Conservation (phyloP, 2,888 invertebrate genomes). For the Epiblema foenella region DNA sequence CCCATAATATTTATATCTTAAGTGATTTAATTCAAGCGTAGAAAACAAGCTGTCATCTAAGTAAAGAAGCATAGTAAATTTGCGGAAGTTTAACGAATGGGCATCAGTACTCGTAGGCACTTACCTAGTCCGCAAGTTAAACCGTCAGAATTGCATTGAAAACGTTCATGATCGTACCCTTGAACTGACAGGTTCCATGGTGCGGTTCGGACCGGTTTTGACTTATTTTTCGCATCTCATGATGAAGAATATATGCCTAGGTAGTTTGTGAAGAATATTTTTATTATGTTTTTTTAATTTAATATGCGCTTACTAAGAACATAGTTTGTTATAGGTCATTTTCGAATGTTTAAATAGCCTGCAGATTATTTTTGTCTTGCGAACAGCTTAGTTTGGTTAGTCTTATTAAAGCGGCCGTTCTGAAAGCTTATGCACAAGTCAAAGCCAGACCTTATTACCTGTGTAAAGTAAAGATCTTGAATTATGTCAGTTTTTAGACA, state of each 20-base stretch:
- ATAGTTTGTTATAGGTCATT: no score
- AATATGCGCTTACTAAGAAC: background rate
- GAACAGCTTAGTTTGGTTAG: no score
- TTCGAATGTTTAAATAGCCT: no score
- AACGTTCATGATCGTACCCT: conserved; percentile 40
- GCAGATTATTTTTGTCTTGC: no score
- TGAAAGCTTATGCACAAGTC: no score
- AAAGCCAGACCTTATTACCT: no score
- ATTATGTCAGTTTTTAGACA: no score
- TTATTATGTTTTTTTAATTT: background rate
- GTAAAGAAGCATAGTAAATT: background rate
- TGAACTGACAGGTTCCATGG: conserved; percentile 28
- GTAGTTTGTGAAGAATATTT: background rate
- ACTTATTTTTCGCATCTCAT: conserved; percentile 25
- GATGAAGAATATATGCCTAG: conserved; percentile 20
- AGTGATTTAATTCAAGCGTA: background rate
- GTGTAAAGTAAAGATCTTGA: no score
- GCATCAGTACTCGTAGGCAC: background rate
- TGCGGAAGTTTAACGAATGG: background rate
- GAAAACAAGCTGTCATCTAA: background rate
- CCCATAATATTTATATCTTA: no score
- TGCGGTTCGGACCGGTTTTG: conserved; percentile 33
- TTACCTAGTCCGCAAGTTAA: background rate
- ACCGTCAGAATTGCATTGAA: conserved; percentile 15
- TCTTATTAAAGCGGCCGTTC: no score